Conservation (phyloP, 2,888 invertebrate species). For the Agrotis ipsilon region DNA sequence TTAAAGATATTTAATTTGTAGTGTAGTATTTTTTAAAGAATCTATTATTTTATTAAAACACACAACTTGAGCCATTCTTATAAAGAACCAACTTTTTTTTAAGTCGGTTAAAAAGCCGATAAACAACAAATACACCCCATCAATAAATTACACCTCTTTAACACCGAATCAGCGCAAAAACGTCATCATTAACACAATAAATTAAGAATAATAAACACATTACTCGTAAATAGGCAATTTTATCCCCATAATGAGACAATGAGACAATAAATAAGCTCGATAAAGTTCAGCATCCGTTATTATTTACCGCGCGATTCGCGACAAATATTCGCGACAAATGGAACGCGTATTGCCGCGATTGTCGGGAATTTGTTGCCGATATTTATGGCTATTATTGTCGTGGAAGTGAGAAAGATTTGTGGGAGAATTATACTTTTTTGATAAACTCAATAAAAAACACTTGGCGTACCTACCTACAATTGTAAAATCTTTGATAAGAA, state of each 20-base stretch:
- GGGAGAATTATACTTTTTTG: neutral
- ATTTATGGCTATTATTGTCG: constrained; percentile 82
- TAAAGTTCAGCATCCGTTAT: constrained; percentile 83
- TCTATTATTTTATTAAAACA: too few relatives aligned
- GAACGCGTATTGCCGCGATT: constrained; percentile 84
- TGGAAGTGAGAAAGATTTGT: constrained; percentile 70
- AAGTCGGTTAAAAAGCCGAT: too few relatives aligned
- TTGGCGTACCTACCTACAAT: too few relatives aligned
- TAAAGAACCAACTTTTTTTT: too few relatives aligned
- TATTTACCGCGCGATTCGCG: constrained; percentile 83
- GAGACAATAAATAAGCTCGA: constrained; percentile 87
- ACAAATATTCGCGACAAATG: constrained; percentile 87
- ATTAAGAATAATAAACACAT: constrained; percentile 67
- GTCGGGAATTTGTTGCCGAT: constrained; percentile 84
- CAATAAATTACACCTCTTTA: constrained; percentile 9
- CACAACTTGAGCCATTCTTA: too few relatives aligned
- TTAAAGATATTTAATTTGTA: too few relatives aligned
- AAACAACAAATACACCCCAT: neutral
- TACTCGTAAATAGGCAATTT: constrained; percentile 68
- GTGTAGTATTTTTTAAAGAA: too few relatives aligned
- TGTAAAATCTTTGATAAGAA: too few relatives aligned
- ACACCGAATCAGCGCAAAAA: constrained; percentile 19
- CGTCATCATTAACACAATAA: constrained; percentile 49
- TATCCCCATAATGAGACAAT: constrained; percentile 84
- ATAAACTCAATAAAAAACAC: neutral